Evolutionary conservation across 53 echinoderm and acorn worm species (phyloP).

Genomic region (Arbacia lixula): DNA sequence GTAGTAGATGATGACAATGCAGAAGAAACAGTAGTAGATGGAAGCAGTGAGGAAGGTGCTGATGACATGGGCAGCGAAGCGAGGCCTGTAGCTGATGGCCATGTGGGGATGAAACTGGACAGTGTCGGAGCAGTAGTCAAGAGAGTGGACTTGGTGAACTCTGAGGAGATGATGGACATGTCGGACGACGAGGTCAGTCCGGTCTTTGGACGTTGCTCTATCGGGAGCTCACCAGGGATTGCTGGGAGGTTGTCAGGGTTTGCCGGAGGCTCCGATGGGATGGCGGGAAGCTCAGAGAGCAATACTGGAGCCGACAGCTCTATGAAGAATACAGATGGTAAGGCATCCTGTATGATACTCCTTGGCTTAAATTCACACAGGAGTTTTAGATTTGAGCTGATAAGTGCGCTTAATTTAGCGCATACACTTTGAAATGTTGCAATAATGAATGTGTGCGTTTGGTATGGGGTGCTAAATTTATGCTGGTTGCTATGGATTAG

Average conservation of each 20-base stretch:
- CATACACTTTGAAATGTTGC: no score
- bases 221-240: neutral
- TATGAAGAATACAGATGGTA: neutral
- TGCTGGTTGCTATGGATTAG: no score
- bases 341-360: no score
- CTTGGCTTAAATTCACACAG: no score
- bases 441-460: no score
- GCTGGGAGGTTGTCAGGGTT: no score
- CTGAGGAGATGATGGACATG: conserved; percentile 45
- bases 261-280: no score
- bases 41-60: neutral
- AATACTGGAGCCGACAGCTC: neutral
- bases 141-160: neutral
- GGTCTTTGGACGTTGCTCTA: conserved; percentile 33
- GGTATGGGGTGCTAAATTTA: no score
- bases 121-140: neutral
- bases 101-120: neutral
- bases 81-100: neutral
- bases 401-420: no score
- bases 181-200: conserved; percentile 45
- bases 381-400: no score
- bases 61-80: neutral
- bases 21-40: neutral
- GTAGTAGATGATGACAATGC: neutral
- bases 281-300: neutral